Percentiles rank a stretch among this genome's conserved stretches.
These are phyloP conservation scores for Neelides folsomi DNA, from an alignment of 2,888 invertebrate species.

Conservation along the genomic window DNA sequence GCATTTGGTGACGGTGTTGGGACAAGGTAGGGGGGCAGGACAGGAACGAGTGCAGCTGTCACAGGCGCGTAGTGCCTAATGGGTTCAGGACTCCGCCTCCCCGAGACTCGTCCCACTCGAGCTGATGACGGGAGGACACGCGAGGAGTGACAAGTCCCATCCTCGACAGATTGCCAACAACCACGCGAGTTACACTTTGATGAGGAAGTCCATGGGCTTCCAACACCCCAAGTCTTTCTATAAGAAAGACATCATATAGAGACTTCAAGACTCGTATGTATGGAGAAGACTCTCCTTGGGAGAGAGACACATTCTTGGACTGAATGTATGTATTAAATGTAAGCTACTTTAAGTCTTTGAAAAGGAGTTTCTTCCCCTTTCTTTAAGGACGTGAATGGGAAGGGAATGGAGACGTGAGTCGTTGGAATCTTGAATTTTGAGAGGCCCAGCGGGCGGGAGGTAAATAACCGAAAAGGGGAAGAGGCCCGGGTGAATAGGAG, in stretches of 20 bases:
- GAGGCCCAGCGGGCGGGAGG: too few species aligned
- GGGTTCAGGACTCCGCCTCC: neutral
- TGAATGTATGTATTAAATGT: too few species aligned
- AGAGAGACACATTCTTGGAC: too few species aligned
- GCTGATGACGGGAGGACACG: too few species aligned
- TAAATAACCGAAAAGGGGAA: too few species aligned
- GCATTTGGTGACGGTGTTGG: neutral
- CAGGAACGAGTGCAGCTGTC: neutral
- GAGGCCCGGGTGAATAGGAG: too few species aligned
- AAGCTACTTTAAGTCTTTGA: too few species aligned
- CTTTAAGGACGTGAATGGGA: neutral
- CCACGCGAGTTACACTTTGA: constrained; percentile 27
- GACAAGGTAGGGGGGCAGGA: constrained; percentile 5
- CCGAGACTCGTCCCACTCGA: neutral
- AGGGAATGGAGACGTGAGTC: too few species aligned
- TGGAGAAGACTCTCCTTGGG: neutral
- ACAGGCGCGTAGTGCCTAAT: neutral
- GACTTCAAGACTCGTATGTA: neutral
- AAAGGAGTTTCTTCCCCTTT: neutral
- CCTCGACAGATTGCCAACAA: constrained; percentile 20
- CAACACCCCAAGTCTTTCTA: too few species aligned
- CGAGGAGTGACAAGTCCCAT: too few species aligned
- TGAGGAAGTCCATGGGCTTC: constrained; percentile 22
- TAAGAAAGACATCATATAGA: neutral
- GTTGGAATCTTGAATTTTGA: too few species aligned